These are phyloP conservation scores for Corynorhinus townsendii DNA, from an alignment of 2,113 vertebrate genomes.

Conservation along the genomic window DNA sequence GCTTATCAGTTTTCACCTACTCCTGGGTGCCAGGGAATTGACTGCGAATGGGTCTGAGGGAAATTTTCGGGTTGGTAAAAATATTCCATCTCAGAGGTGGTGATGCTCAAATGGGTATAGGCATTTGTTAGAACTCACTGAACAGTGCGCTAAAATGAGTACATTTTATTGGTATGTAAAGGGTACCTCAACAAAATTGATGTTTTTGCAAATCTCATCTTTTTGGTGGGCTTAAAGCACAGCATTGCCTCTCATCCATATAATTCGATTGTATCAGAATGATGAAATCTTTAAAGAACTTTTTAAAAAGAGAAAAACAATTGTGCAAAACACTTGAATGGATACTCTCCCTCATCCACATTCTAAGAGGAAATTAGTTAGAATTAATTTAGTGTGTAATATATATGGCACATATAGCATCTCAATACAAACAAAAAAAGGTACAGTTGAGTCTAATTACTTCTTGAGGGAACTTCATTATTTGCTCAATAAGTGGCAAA, in stretches of 20 bases:
- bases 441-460: background rate
- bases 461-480: background rate
- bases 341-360: background rate
- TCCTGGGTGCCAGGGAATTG: background rate
- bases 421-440: background rate
- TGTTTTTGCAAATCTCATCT: background rate
- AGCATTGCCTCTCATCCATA: background rate
- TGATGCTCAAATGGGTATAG: background rate
- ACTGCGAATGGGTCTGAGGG: background rate
- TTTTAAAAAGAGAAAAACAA: background rate
- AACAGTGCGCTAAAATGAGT: background rate
- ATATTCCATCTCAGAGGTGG: background rate
- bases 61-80: background rate
- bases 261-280: background rate
- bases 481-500: background rate
- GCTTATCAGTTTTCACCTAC: background rate
- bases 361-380: conserved; percentile 5
- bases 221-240: background rate
- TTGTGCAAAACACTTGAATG: background rate
- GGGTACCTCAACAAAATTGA: background rate
- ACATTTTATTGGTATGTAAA: background rate
- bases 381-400: conserved; percentile 2
- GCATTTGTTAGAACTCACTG: background rate
- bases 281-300: background rate
- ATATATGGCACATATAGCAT: background rate